These are phyloP conservation scores for Mionectes macconnelli DNA, from an alignment of 2,113 vertebrate genomes.

Conservation along the genomic window DNA sequence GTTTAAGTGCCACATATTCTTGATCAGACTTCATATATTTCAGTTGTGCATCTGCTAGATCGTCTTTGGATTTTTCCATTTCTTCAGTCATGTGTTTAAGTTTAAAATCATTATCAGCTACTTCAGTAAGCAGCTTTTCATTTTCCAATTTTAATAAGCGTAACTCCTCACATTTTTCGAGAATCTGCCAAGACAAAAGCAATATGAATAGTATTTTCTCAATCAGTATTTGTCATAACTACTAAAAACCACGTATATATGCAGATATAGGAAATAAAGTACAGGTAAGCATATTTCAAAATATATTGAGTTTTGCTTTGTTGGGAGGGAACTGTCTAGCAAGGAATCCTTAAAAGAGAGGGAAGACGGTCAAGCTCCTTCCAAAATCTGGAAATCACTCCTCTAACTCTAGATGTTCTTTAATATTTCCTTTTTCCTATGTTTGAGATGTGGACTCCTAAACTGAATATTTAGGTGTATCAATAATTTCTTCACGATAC, in stretches of 20 bases:
- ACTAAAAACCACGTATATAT: background rate
- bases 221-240: background rate
- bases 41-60: slow-evolving; percentile 31
- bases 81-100: slow-evolving; percentile 62
- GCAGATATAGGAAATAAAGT: background rate
- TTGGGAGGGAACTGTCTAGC: background rate
- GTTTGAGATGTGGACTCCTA: background rate
- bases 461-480: background rate
- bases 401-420: background rate
- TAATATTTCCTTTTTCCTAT: background rate
- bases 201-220: background rate
- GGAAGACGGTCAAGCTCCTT: background rate
- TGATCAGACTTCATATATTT: slow-evolving; percentile 33
- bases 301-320: background rate
- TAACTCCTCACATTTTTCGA: slow-evolving; percentile 73
- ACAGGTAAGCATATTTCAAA: background rate
- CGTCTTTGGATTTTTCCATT: slow-evolving; percentile 44
- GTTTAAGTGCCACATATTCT: slow-evolving; percentile 58
- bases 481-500: background rate
- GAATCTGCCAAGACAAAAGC: slow-evolving; percentile 56
- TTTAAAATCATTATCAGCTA: slow-evolving; percentile 49
- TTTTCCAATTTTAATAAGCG: slow-evolving; percentile 58
- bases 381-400: background rate
- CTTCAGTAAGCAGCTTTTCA: slow-evolving; percentile 68
- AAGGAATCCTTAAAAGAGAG: background rate